These are phyloP conservation scores for Enteromius paludinosus DNA, from an alignment of 2,797 vertebrate species.

Conservation along the genomic window DNA sequence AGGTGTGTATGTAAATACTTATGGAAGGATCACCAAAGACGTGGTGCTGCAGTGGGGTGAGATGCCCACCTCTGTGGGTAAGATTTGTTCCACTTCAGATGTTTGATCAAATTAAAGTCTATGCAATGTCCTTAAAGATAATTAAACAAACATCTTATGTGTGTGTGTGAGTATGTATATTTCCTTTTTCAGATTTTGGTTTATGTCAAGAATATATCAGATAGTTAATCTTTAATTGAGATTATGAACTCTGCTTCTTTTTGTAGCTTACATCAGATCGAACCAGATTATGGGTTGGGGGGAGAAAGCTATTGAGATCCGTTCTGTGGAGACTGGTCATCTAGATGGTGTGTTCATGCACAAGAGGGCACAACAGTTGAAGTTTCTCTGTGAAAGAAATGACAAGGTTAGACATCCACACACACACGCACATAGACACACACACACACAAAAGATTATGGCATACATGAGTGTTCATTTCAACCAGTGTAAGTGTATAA, in stretches of 20 bases:
- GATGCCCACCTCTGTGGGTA: slow-evolving; percentile 93
- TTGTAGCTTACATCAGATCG: slow-evolving; percentile 78
- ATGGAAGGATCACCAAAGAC: slow-evolving; percentile 92
- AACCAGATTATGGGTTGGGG: slow-evolving; percentile 71
- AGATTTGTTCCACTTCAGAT: slow-evolving; percentile 41
- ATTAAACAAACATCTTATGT: background rate
- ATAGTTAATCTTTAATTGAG: background rate
- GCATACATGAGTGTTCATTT: background rate
- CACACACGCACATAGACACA: no score
- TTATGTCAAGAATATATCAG: background rate
- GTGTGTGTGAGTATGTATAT: background rate
- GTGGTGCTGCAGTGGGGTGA: slow-evolving; percentile 95
- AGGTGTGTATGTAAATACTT: slow-evolving; percentile 92
- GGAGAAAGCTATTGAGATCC: slow-evolving; percentile 1
- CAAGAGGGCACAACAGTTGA: slow-evolving; percentile 92
- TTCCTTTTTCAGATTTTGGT: background rate
- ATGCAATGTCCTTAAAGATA: background rate
- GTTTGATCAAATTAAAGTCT: background rate
- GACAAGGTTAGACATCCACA: slow-evolving; percentile 72
- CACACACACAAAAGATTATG: background rate
- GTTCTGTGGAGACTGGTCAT: slow-evolving; percentile 6
- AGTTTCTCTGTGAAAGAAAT: slow-evolving; percentile 91
- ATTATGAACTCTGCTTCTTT: background rate
- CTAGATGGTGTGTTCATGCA: slow-evolving; percentile 86
- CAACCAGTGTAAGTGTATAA: no score